phyloP scores from a whole-genome alignment of 2,888 invertebrate species.

The Andrena flavipes region DNA sequence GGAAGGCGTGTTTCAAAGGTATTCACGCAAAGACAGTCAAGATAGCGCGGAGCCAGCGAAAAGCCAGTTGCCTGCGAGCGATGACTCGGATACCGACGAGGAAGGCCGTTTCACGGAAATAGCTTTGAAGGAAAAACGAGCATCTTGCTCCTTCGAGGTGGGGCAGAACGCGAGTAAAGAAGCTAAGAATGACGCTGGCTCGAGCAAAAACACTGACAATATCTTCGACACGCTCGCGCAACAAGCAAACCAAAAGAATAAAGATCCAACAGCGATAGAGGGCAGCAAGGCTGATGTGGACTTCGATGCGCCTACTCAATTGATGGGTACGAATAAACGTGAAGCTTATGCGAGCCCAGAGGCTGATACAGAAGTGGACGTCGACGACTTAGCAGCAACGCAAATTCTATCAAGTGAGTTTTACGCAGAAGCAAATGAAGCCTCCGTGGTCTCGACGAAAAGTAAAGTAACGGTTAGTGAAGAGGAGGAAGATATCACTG shows the following conservation, averaged over 20 bases:
- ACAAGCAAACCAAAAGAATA: not conserved
- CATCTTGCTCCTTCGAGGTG: not conserved
- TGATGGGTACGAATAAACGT: not conserved
- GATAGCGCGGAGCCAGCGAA: not conserved
- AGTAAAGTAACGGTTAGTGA: not conserved
- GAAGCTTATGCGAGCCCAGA: not conserved
- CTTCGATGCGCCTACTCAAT: constrained; percentile 3
- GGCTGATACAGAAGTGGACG: not conserved
- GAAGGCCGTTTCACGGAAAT: constrained; percentile 48
- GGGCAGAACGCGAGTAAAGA: not conserved
- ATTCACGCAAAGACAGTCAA: constrained; percentile 5
- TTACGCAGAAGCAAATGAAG: not conserved
- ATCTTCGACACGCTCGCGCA: constrained; percentile 60
- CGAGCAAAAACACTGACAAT: constrained; percentile 56
- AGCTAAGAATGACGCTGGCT: constrained; percentile 20
- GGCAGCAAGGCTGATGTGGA: not conserved
- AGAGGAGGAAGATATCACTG: constrained; percentile 22
- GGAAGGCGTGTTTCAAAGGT: constrained; percentile 44
- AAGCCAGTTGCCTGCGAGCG: not conserved
- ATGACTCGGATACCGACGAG: constrained; percentile 49
- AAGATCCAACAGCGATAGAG: not conserved
- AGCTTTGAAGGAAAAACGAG: not conserved
- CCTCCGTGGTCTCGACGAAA: not conserved
- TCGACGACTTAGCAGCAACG: constrained; percentile 1
- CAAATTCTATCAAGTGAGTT: constrained; percentile 36